phyloP scores from a whole-genome alignment of 2,797 vertebrate species.

The Numenius phaeopus region DNA sequence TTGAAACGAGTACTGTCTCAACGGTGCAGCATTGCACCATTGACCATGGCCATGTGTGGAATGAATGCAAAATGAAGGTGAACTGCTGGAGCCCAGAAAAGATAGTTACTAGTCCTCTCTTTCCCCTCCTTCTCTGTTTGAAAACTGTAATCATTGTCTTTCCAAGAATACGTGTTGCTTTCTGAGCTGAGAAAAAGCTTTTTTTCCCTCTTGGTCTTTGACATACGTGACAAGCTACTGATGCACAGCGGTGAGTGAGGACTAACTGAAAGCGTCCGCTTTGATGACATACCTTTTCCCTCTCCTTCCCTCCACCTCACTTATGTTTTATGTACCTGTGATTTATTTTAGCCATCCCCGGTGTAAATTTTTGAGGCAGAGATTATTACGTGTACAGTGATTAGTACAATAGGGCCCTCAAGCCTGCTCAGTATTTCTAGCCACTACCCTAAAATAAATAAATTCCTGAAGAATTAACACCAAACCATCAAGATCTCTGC shows the following conservation, averaged over 20 bases:
- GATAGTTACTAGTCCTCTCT: background rate
- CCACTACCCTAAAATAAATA: background rate
- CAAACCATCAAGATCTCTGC: background rate
- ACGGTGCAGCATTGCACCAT: background rate
- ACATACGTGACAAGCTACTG: background rate
- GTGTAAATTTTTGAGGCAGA: background rate
- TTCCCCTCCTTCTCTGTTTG: background rate
- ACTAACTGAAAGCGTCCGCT: background rate
- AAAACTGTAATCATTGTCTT: conserved; percentile 28
- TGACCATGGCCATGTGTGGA: background rate
- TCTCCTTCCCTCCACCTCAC: background rate
- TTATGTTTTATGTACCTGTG: background rate
- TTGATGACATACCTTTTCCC: background rate
- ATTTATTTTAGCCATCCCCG: background rate
- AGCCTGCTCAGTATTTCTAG: background rate
- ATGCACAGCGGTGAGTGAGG: background rate
- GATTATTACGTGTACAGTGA: background rate
- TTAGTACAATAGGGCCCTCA: background rate
- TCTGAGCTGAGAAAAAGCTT: background rate
- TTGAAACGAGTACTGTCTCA: background rate
- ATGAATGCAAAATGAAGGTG: background rate
- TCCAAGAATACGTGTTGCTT: background rate
- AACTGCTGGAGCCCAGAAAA: background rate
- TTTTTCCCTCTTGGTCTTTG: background rate
- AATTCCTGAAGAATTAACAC: background rate